Evolutionary conservation across 2,113 vertebrate genomes (phyloP).

Genomic region (Chascanopsetta lugubris): DNA sequence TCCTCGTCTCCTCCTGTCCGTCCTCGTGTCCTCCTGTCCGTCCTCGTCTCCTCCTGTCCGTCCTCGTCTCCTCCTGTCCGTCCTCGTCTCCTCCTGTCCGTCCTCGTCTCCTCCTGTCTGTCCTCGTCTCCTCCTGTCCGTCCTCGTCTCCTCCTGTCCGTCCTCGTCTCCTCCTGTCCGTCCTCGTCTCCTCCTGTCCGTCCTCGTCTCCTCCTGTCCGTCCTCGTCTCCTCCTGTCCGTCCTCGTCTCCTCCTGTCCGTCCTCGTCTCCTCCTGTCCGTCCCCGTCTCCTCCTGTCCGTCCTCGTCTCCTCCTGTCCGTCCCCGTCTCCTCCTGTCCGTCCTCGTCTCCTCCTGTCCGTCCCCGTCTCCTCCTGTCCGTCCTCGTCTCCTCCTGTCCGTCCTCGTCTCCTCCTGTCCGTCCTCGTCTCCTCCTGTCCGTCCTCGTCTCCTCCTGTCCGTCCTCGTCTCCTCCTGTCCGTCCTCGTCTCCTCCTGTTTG

Average conservation of each 20-base stretch:
- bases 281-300: conserved; percentile 17
- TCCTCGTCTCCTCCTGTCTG: conserved; percentile 11
- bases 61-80: conserved; percentile 17
- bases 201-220: conserved; percentile 17
- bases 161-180: conserved; percentile 17
- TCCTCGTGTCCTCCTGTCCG: conserved; percentile 17
- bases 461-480: conserved; percentile 5
- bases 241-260: conserved; percentile 17
- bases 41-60: conserved; percentile 5
- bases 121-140: conserved; percentile 15
- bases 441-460: conserved; percentile 17
- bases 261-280: conserved; percentile 5
- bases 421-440: conserved; percentile 5
- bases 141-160: conserved; percentile 5
- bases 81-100: conserved; percentile 5
- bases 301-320: conserved; percentile 5
- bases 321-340: conserved; percentile 17
- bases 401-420: conserved; percentile 17
- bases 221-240: conserved; percentile 5
- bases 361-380: conserved; percentile 17
- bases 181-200: conserved; percentile 5
- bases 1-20: conserved; percentile 5
- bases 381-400: conserved; percentile 5
- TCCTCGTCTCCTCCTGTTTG: conserved; percentile 8
- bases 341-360: conserved; percentile 5